phyloP scores from a whole-genome alignment of 2,888 invertebrate genomes.

The Plemyria rubiginata region DNA sequence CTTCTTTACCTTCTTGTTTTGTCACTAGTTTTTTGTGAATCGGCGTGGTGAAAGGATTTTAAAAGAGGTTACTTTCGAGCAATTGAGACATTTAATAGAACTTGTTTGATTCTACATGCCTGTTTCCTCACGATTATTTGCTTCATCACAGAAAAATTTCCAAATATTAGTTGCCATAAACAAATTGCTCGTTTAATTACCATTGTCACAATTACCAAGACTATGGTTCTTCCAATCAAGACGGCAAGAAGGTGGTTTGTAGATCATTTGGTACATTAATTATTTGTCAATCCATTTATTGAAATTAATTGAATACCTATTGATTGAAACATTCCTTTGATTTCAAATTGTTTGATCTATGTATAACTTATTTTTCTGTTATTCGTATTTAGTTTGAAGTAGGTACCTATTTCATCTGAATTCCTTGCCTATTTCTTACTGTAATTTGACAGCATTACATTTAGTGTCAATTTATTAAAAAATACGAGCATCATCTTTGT shows the following conservation, averaged over 20 bases:
- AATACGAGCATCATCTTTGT: no score
- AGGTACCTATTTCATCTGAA: no score
- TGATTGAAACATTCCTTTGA: constrained; percentile 24
- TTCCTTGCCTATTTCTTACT: neutral
- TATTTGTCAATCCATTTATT: constrained; percentile 29
- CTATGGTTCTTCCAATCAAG: constrained; percentile 19
- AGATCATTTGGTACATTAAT: constrained; percentile 25
- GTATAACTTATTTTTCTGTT: constrained; percentile 7
- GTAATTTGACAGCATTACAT: neutral
- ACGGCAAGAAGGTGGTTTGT: constrained; percentile 26
- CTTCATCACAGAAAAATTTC: no score
- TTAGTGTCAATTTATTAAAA: no score
- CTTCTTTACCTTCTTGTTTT: no score
- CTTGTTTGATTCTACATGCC: no score
- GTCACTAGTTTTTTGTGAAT: no score
- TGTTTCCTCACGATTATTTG: no score
- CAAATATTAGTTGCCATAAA: constrained; percentile 4
- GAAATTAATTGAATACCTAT: constrained; percentile 33
- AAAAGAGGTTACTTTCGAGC: no score
- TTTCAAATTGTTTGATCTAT: constrained; percentile 11
- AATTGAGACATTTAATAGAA: no score
- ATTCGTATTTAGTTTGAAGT: neutral
- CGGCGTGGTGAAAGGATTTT: no score
- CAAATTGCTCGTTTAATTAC: constrained; percentile 5
- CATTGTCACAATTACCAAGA: constrained; percentile 4